Evolutionary conservation across 2,113 vertebrate genomes (phyloP).

Genomic region (Lanius ludovicianus): DNA sequence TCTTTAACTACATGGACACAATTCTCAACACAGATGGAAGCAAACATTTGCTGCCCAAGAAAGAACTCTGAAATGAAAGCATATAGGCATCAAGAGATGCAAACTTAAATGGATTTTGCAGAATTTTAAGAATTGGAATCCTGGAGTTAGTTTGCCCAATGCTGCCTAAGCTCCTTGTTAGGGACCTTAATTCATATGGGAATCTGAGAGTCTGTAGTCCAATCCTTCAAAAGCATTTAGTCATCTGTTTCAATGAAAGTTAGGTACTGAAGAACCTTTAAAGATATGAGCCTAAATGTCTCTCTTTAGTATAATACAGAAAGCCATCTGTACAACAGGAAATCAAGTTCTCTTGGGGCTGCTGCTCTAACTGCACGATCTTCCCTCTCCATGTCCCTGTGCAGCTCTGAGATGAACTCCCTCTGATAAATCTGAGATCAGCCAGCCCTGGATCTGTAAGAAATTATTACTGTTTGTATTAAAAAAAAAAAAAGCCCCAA

Average conservation of each 20-base stretch:
- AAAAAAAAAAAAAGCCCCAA: too few species aligned
- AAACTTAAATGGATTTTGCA: not conserved
- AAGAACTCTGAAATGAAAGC: not conserved
- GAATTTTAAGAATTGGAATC: not conserved
- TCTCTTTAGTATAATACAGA: not conserved
- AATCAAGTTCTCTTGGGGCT: not conserved
- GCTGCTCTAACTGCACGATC: not conserved
- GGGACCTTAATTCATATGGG: not conserved
- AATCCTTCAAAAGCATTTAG: not conserved
- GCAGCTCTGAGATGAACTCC: not conserved
- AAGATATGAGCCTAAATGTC: not conserved
- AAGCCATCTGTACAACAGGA: not conserved
- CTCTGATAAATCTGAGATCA: not conserved
- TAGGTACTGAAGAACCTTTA: not conserved
- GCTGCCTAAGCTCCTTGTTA: not conserved
- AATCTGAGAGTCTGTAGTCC: not conserved
- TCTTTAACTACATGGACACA: not conserved
- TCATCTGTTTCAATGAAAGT: not conserved
- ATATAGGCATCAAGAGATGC: not conserved
- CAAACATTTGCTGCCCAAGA: not conserved
- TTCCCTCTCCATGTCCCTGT: not conserved
- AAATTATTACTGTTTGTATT: not conserved
- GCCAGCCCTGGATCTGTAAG: not conserved
- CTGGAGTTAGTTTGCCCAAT: not conserved
- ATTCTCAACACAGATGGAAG: not conserved